Conservation (phyloP, 2,888 invertebrate species). For the Cecidostiba fungosa region DNA sequence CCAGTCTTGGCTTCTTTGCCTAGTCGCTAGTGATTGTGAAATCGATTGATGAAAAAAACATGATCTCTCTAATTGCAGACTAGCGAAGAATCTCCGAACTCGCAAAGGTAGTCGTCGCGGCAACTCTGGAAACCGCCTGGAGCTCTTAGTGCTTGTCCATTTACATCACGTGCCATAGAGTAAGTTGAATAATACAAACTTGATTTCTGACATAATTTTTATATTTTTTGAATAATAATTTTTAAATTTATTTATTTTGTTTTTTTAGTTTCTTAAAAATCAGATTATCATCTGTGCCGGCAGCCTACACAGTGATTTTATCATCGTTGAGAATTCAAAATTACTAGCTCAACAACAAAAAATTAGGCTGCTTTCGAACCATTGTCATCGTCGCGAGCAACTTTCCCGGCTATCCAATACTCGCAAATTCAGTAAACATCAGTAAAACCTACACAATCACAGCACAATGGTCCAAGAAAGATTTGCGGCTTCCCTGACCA, state of each 20-base stretch:
- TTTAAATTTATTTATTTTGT: conserved; percentile 31
- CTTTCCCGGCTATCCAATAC: conserved; percentile 36
- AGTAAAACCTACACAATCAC: conserved; percentile 5
- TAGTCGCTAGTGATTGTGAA: conserved; percentile 50
- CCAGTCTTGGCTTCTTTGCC: conserved; percentile 5
- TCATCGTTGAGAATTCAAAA: conserved; percentile 27
- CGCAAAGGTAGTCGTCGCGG: conserved; percentile 92
- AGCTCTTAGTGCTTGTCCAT: conserved; percentile 91
- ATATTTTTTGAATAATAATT: background rate
- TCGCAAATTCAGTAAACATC: conserved; percentile 1
- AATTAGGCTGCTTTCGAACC: conserved; percentile 68
- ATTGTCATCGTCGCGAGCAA: conserved; percentile 65
- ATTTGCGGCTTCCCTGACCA: conserved; percentile 20
- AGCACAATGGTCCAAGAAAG: conserved; percentile 63
- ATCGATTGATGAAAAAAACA: conserved; percentile 51
- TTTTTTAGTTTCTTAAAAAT: conserved; percentile 57
- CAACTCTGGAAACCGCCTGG: conserved; percentile 92
- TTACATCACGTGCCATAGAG: conserved; percentile 93
- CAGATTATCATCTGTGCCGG: conserved; percentile 63
- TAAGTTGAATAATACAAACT: conserved; percentile 67
- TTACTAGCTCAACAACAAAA: conserved; percentile 27
- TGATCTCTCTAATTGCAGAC: conserved; percentile 81
- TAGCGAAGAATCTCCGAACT: conserved; percentile 90
- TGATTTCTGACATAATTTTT: background rate
- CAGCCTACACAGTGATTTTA: conserved; percentile 65